Evolutionary conservation across 2,797 vertebrate species (phyloP).

Genomic region (Tapirus indicus): DNA sequence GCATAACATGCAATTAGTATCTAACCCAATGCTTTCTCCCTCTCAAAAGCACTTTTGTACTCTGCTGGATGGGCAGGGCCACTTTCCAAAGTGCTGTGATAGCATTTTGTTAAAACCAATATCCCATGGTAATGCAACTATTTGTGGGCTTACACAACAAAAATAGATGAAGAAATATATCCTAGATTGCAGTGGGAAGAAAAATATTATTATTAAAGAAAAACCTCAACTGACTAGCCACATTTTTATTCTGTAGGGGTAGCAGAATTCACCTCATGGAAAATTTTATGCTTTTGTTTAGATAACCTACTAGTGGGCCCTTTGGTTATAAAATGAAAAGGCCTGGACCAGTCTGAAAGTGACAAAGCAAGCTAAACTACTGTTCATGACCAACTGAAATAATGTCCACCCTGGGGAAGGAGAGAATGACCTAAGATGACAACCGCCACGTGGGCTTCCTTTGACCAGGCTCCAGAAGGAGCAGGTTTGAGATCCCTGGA

Average conservation of each 20-base stretch:
- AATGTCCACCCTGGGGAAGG: neutral
- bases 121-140: neutral
- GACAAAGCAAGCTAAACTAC: neutral
- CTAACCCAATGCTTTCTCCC: neutral
- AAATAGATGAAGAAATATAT: slow-evolving; percentile 18
- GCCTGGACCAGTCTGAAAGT: neutral
- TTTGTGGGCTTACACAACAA: slow-evolving; percentile 47
- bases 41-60: neutral
- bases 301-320: neutral
- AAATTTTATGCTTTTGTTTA: slow-evolving; percentile 60
- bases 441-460: neutral
- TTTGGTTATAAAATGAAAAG: slow-evolving; percentile 38
- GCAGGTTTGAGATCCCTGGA: neutral
- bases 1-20: neutral
- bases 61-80: neutral
- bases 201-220: slow-evolving; percentile 59
- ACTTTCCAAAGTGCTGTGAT: neutral
- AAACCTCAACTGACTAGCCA: slow-evolving; percentile 31
- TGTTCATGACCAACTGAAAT: neutral
- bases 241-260: slow-evolving; percentile 37
- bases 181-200: neutral
- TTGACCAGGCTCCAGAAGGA: neutral
- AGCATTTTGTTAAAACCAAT: slow-evolving; percentile 60
- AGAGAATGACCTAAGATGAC: neutral
- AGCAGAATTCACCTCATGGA: slow-evolving; percentile 47